A percentile compares a stretch with the other conserved stretches of the same genome.
These are phyloP conservation scores for Laupala kohalensis DNA, from an alignment of 1,140 invertebrate species.

Conservation along the genomic window DNA sequence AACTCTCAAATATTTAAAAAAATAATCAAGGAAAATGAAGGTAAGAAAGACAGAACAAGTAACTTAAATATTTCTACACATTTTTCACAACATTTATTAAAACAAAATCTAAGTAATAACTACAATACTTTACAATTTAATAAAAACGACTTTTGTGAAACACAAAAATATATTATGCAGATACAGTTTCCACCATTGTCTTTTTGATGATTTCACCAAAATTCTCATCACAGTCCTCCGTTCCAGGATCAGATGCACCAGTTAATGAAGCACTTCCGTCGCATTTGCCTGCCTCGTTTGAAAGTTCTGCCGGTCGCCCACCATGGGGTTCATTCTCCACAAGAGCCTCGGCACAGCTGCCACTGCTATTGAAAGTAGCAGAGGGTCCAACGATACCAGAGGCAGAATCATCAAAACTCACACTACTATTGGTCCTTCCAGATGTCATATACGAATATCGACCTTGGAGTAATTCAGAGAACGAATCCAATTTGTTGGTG, in stretches of 20 bases:
- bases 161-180: conserved; percentile 40
- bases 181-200: conserved; percentile 80
- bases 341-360: conserved; percentile 14
- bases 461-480: conserved; percentile 47
- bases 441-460: conserved; percentile 38
- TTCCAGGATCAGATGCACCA: conserved; percentile 21
- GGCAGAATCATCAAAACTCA: conserved; percentile 19
- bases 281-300: conserved; percentile 12
- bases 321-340: conserved; percentile 11
- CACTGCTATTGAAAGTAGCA: conserved; percentile 14
- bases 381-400: conserved; percentile 15
- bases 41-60: not conserved
- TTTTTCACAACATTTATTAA: conserved; percentile 39
- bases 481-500: conserved; percentile 46
- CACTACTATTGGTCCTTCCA: conserved; percentile 19
- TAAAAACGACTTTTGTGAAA: conserved; percentile 3
- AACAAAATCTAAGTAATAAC: conserved; percentile 15
- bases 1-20: no score
- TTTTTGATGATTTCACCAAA: conserved; percentile 88
- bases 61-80: conserved; percentile 6
- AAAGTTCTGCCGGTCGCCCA: not conserved
- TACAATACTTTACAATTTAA: conserved; percentile 8
- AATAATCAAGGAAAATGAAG: no score
- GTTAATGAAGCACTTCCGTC: conserved; percentile 15
- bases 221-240: conserved; percentile 51